Percentiles rank a stretch among this genome's conserved stretches.
Evolutionary conservation across 2,888 invertebrate species (phyloP).

Genomic region (Ptychoptera contaminata): DNA sequence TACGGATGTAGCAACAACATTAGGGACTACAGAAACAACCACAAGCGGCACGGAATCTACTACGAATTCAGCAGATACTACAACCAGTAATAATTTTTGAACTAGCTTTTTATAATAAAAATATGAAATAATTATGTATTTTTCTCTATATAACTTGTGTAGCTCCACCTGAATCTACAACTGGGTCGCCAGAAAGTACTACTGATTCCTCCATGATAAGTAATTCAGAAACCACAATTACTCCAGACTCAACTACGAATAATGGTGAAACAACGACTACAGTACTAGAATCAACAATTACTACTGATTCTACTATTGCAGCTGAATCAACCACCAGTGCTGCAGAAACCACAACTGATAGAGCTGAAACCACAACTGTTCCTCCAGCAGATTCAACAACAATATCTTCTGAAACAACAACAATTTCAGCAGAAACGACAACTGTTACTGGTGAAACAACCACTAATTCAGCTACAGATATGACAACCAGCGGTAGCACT

Average conservation of each 20-base stretch:
- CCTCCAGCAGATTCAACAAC: slow-evolving; percentile 12
- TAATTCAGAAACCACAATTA: slow-evolving; percentile 1
- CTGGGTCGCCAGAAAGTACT: slow-evolving; percentile 2
- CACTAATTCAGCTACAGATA: neutral
- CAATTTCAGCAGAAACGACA: slow-evolving; percentile 6
- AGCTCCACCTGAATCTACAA: neutral
- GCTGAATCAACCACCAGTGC: slow-evolving; percentile 11
- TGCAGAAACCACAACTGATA: slow-evolving; percentile 10
- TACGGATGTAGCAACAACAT: slow-evolving; percentile 8
- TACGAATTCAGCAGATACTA: slow-evolving; percentile 1
- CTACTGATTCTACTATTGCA: slow-evolving; percentile 2
- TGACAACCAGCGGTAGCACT: neutral
- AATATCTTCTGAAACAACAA: slow-evolving; percentile 18
- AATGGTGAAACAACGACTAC: neutral
- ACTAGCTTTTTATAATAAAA: too few species aligned
- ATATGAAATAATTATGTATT: too few species aligned
- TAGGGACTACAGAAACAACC: slow-evolving; percentile 1
- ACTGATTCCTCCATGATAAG: too few species aligned
- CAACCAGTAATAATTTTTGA: too few species aligned
- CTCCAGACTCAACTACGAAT: neutral
- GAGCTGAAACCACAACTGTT: slow-evolving; percentile 13
- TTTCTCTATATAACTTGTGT: too few species aligned
- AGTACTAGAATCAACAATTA: slow-evolving; percentile 3
- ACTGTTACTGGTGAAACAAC: neutral
- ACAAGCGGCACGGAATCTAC: neutral